phyloP scores from a whole-genome alignment of 2,797 vertebrate species.

The Clamator glandarius region DNA sequence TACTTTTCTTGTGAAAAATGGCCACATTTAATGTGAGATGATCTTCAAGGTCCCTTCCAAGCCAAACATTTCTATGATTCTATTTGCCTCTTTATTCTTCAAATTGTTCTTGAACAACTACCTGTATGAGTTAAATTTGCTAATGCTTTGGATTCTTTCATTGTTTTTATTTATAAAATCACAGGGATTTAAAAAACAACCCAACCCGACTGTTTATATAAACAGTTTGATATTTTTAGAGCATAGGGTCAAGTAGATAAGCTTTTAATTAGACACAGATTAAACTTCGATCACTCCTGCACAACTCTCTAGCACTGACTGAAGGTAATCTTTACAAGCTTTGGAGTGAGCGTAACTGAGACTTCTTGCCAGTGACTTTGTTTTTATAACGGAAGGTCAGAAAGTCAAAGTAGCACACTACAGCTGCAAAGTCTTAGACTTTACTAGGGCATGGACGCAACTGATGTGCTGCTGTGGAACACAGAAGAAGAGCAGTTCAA shows the following conservation, averaged over 20 bases:
- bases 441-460: neutral
- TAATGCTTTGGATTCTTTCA: neutral
- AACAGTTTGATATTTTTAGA: conserved; percentile 65
- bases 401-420: conserved; percentile 14
- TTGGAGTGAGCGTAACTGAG: neutral
- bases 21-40: neutral
- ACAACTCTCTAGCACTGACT: conserved; percentile 12
- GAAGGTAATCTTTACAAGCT: conserved; percentile 51
- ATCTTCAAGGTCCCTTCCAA: neutral
- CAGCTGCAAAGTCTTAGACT: neutral
- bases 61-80: no score
- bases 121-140: neutral
- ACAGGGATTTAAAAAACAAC: neutral
- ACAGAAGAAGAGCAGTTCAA: neutral
- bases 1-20: neutral
- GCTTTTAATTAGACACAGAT: conserved; percentile 67
- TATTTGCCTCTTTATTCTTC: neutral
- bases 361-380: conserved; percentile 26
- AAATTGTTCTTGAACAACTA: neutral
- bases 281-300: conserved; percentile 50
- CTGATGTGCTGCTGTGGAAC: neutral
- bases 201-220: conserved; percentile 27
- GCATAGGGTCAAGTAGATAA: conserved; percentile 37
- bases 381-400: conserved; percentile 49
- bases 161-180: neutral